phyloP scores from a whole-genome alignment of 1,140 invertebrate genomes.

The Apolygus lucorum region DNA sequence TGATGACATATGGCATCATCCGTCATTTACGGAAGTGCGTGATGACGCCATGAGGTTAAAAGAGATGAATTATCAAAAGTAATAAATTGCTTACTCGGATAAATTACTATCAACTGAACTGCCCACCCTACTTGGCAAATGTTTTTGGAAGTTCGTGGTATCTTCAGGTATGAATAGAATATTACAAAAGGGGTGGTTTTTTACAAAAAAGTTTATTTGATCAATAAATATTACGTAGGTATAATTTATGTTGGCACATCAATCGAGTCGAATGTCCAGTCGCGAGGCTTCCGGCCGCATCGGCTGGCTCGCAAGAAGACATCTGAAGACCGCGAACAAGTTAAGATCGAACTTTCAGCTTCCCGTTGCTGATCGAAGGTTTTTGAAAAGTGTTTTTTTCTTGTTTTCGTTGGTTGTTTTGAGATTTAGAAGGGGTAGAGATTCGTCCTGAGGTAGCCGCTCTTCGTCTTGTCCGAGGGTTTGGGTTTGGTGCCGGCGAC shows the following conservation, averaged over 20 bases:
- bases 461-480: conserved; percentile 23
- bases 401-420: conserved; percentile 2
- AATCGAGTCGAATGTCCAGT: not conserved
- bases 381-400: not conserved
- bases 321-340: not conserved
- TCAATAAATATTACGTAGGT: not conserved
- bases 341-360: too few species aligned
- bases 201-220: not conserved
- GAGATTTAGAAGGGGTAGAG: conserved; percentile 17
- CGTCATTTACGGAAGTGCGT: too few species aligned
- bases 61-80: too few species aligned
- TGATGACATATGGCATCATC: too few species aligned
- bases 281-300: not conserved
- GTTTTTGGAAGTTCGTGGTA: too few species aligned
- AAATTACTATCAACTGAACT: too few species aligned
- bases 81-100: too few species aligned
- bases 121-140: too few species aligned
- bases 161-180: too few species aligned
- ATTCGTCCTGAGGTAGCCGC: conserved; percentile 22
- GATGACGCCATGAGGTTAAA: too few species aligned
- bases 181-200: too few species aligned
- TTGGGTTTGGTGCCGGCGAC: conserved; percentile 39
- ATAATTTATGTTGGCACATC: conserved; percentile 1
- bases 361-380: too few species aligned
- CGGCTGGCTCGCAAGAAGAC: not conserved